These are phyloP conservation scores for Ectemnius continuus DNA, from an alignment of 2,888 invertebrate genomes.

Conservation along the genomic window DNA sequence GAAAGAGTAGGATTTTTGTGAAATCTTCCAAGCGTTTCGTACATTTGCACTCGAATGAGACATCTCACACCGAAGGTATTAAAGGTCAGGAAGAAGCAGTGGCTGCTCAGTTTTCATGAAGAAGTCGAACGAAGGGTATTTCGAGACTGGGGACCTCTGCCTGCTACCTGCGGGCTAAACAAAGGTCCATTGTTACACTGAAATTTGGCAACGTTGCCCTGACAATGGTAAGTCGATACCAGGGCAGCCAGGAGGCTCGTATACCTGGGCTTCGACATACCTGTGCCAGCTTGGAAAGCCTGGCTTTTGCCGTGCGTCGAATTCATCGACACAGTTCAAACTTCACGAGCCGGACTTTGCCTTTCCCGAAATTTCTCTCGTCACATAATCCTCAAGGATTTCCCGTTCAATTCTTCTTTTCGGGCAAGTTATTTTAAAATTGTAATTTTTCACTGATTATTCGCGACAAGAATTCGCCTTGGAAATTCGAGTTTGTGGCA, in stretches of 20 bases:
- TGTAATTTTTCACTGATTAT: too few relatives aligned
- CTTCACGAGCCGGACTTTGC: background rate
- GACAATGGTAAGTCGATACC: conserved; percentile 72
- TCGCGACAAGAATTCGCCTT: too few relatives aligned
- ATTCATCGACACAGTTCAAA: conserved; percentile 6
- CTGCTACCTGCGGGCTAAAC: conserved; percentile 58
- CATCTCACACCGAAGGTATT: too few relatives aligned
- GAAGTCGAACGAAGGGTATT: conserved; percentile 36
- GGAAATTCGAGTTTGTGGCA: too few relatives aligned
- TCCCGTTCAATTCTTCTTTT: background rate
- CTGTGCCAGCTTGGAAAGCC: conserved; percentile 38
- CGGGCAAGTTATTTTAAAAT: background rate
- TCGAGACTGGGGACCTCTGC: conserved; percentile 10
- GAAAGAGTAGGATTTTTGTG: too few relatives aligned
- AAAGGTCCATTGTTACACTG: conserved; percentile 64
- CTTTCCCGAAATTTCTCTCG: background rate
- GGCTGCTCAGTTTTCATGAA: conserved; percentile 29
- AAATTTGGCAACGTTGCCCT: conserved; percentile 72
- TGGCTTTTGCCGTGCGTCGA: conserved; percentile 32
- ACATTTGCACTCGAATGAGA: too few relatives aligned
- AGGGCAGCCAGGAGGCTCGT: conserved; percentile 58
- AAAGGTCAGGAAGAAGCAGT: too few relatives aligned
- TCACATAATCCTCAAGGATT: background rate
- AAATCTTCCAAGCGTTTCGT: too few relatives aligned
- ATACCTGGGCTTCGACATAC: conserved; percentile 56